phyloP scores from a whole-genome alignment of 2,888 invertebrate species.

The Thumatha senex region DNA sequence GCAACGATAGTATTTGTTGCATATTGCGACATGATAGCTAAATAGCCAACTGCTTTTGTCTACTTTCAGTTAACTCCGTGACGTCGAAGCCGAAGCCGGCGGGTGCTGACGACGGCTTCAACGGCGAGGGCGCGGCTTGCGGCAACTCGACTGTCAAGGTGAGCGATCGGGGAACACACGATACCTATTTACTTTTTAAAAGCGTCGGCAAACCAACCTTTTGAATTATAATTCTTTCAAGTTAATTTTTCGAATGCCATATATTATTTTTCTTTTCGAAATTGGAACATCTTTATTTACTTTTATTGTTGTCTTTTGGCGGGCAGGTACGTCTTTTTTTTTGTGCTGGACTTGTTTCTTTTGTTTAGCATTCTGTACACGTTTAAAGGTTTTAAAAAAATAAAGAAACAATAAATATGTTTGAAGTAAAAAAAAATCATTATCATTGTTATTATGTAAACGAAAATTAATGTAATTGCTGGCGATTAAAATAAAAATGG shows the following conservation, averaged over 20 bases:
- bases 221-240: neutral
- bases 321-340: too few species aligned
- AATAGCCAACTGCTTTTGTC: conserved; percentile 11
- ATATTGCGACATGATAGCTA: conserved; percentile 13
- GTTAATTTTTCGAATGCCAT: neutral
- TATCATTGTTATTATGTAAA: too few species aligned
- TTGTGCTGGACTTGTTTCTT: too few species aligned
- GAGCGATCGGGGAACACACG: conserved; percentile 27
- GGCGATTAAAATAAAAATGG: too few species aligned
- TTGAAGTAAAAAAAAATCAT: too few species aligned
- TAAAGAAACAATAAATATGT: too few species aligned
- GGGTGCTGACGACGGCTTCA: conserved; percentile 88
- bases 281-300: too few species aligned
- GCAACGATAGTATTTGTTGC: conserved; percentile 11
- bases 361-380: too few species aligned
- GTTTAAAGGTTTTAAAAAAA: too few species aligned
- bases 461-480: too few species aligned
- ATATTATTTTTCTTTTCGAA: neutral
- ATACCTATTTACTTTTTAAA: neutral
- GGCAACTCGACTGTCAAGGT: conserved; percentile 79
- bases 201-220: neutral
- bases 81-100: conserved; percentile 82
- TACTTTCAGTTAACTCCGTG: conserved; percentile 59
- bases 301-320: too few species aligned
- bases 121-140: conserved; percentile 87